phyloP scores from a whole-genome alignment of 2,113 vertebrate species.

The Rattus norvegicus region GRCr8 NC_086032.1:76046001-76046500 shows the following conservation, averaged over 20 bases:
- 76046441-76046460: neutral
- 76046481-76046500: neutral
- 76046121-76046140: neutral
- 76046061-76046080: neutral
- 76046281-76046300: neutral
- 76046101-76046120: neutral
- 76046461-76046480: neutral
- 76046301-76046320: constrained; percentile 2
- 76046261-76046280: neutral
- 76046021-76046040: neutral
- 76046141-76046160: neutral
- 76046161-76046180: neutral
- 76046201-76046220: neutral
- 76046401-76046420: neutral
- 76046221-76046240: neutral
- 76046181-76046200: neutral
- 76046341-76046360: neutral
- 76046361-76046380: constrained; percentile 2
- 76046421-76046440: neutral
- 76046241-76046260: neutral
- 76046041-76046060: neutral
- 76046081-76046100: neutral
- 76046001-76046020: neutral
- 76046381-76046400: constrained; percentile 25
- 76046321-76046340: constrained; percentile 28